These are phyloP conservation scores for Papilio machaon DNA, from an alignment of 1,140 invertebrate genomes.

Conservation along the genomic window DNA sequence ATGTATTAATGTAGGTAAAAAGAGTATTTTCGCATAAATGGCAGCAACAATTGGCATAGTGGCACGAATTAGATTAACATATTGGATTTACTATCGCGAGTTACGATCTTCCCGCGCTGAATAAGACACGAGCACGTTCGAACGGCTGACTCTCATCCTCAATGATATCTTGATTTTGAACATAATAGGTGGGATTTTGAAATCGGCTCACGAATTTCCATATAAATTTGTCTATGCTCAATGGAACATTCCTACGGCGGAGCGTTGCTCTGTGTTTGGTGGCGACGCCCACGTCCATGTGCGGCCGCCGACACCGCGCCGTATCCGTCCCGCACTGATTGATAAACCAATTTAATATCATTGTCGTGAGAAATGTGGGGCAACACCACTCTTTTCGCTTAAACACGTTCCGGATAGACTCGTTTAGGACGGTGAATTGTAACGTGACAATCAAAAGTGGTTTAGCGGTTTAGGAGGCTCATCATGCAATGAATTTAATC, in stretches of 20 bases:
- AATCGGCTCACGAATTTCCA: slow-evolving; percentile 21
- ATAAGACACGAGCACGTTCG: slow-evolving; percentile 5
- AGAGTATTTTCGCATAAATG: background rate
- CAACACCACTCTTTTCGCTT: slow-evolving; percentile 30
- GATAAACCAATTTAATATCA: slow-evolving; percentile 74
- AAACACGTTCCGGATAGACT: slow-evolving; percentile 1
- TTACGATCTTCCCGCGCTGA: slow-evolving; percentile 25
- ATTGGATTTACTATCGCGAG: slow-evolving; percentile 8
- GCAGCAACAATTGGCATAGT: slow-evolving; percentile 20
- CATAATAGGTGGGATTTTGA: slow-evolving; percentile 23
- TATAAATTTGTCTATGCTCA: background rate
- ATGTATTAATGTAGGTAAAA: slow-evolving; percentile 4
- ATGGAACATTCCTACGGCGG: slow-evolving; percentile 46
- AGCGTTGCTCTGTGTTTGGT: slow-evolving; percentile 26
- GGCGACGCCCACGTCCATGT: slow-evolving; percentile 55
- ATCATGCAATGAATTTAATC: background rate
- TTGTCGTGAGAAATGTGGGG: slow-evolving; percentile 75
- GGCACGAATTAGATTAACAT: slow-evolving; percentile 27
- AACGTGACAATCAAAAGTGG: background rate
- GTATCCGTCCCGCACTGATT: slow-evolving; percentile 73
- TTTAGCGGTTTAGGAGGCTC: background rate
- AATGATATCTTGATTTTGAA: slow-evolving; percentile 32
- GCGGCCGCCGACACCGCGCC: slow-evolving; percentile 61
- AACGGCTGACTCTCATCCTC: background rate
- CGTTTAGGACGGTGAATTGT: background rate